Evolutionary conservation across 2,888 invertebrate genomes (phyloP).

Genomic region (Lasioglossum morio): DNA sequence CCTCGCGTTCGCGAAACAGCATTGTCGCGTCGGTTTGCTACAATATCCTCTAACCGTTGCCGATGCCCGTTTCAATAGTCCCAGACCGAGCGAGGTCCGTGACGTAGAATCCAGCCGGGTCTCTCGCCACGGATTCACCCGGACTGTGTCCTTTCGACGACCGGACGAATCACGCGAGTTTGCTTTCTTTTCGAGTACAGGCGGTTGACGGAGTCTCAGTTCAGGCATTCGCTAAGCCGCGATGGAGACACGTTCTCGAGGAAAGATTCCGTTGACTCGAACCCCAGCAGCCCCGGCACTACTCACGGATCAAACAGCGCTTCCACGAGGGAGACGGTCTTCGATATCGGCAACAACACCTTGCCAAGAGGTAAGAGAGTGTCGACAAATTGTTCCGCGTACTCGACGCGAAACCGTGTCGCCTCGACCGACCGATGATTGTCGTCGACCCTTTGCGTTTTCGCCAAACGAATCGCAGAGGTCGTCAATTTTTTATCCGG

Average conservation of each 20-base stretch:
- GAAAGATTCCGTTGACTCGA: conserved; percentile 76
- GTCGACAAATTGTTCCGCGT: conserved; percentile 63
- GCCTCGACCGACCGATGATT: conserved; percentile 35
- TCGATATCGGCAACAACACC: conserved; percentile 81
- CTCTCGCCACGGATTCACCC: neutral
- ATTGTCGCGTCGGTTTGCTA: neutral
- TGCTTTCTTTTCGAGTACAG: conserved; percentile 63
- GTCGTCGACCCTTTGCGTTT: conserved; percentile 12
- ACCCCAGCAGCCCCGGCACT: conserved; percentile 75
- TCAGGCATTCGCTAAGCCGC: conserved; percentile 80
- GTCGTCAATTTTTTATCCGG: conserved; percentile 66
- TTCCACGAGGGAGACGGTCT: conserved; percentile 79
- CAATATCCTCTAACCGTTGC: too few relatives aligned
- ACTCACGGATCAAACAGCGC: conserved; percentile 76
- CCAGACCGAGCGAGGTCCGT: neutral
- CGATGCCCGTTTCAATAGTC: neutral
- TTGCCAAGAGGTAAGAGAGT: conserved; percentile 82
- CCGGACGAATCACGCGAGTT: conserved; percentile 14
- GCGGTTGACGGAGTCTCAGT: conserved; percentile 81
- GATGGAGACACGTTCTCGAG: conserved; percentile 79
- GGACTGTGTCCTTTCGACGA: neutral
- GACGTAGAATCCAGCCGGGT: neutral
- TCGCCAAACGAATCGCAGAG: neutral
- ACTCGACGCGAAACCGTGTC: conserved; percentile 71
- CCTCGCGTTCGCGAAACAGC: neutral